Base-by-base conservation (phyloP, 1,140 invertebrate species). In the Drosophila tsacasi region DNA sequence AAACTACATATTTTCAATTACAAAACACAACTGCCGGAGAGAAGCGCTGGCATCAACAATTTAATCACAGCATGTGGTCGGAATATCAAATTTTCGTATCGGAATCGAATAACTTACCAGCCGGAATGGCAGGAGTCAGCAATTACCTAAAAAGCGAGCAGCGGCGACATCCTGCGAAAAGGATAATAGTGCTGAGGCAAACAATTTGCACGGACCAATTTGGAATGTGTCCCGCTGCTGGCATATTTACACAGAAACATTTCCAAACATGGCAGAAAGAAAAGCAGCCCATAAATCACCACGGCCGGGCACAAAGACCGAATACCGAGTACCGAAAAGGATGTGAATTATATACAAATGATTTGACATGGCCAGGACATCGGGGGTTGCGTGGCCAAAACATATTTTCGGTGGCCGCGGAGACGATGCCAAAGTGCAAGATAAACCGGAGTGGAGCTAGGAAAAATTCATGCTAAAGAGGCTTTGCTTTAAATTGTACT, bases 331-430 rank as follows among this genome's bases (percentile, higher is more conserved):
- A 7, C 49, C 76, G 8, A 79, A 90, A 91, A 83, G 86, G 82
- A 90, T 90, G 82, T 90, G 86, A 90, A 90, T 90, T 90, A 90
- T 90, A 91, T 75, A 90, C 86, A 90, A 90, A 90, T 90, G 80
- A 90, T 90, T 90, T 90, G 86, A 90, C 86, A 83, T 91, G 86
- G 79, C 61, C 52, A 60, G 71, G 37, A 77, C 55, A 57, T 68
- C 19, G 63, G 57, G 57, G 54, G 44, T 65, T 47, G 42, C 44
- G 25, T 32, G 39, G 39, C 40, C 40, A 54, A 42, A 68, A 66
- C 58, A 64, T 58, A 61, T 67, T 74, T 76, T 55, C 46, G 23
- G 10, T 44, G 30, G 65, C 55, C 65, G 54, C 59, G 60, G 46
- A 79, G 66, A 65, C 84, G 84, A 89, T 90, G 85, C 84, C 81